Base-by-base conservation (phyloP, 2,797 vertebrate species). In the Ctenochaetus hawaiiensis region DNA sequence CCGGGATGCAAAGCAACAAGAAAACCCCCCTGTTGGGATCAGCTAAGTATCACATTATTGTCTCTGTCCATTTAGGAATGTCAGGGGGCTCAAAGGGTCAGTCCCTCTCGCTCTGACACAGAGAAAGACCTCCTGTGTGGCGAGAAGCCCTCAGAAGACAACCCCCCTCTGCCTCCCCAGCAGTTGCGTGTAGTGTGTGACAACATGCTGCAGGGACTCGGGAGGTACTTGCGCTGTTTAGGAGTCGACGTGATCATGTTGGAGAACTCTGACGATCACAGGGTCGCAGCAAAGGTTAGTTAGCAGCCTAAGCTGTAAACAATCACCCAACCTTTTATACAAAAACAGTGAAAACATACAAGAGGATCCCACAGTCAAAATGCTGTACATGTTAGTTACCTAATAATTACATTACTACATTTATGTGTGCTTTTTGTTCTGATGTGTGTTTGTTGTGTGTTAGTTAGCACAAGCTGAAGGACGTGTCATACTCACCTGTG, bases 131-230 rank as follows among this genome's bases (percentile, higher is more conserved):
- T 88, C 72, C 78, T 80, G 81, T 87, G 86, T 88, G 89, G 86
- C 59, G 58, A 73, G 87, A 83, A 82, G 51, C 63, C 80, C 72
- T 66, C 80, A 59, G 75, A 81, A 67, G 39, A 1, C 44, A 6
- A 13, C 74, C 54, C 45, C 61, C 67, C 91, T 18, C 39, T 95
- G 18, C 78, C 84, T 0, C 95, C 95, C 0, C 89, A 80, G 78
- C 91, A 97, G 83, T 95, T 98, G 89, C 91, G 93, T 0, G 96
- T 96, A 78, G 96, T 97, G 69, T 97, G 97, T 37, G 97, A 98
- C 88, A 97, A 95, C 92, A 97, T 97, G 98, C 93, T 97, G 14
- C 96, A 97, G 77, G 97, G 97, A 23, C 94, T 97, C 0, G 97
- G 96, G 0, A 92, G 96, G 59, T 96, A 96, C 75, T 95, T 98